Percentiles rank a stretch among this genome's conserved stretches.
These are phyloP conservation scores for Pseudococcus viburni DNA, from an alignment of 2,888 invertebrate species.

Conservation along the genomic window DNA sequence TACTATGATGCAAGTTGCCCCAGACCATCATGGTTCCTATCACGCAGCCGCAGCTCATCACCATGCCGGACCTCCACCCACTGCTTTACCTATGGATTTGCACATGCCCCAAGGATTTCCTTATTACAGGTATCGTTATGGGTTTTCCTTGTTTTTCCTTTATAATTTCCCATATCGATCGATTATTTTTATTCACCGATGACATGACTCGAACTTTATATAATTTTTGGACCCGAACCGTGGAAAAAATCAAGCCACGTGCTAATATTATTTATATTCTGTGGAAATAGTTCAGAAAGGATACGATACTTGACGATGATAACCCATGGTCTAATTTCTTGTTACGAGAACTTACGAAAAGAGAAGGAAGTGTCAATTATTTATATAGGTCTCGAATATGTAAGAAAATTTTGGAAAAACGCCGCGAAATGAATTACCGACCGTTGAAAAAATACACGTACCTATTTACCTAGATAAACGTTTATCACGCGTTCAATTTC, in stretches of 20 bases:
- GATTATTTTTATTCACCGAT: not conserved
- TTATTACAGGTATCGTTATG: constrained; percentile 83
- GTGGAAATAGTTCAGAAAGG: not conserved
- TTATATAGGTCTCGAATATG: not conserved
- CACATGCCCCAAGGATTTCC: constrained; percentile 93
- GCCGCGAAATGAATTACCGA: not conserved
- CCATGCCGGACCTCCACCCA: constrained; percentile 71
- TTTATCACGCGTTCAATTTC: not conserved
- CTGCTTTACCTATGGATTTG: constrained; percentile 87
- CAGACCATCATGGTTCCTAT: constrained; percentile 60
- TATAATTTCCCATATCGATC: not conserved
- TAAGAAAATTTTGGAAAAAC: not conserved
- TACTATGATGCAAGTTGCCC: constrained; percentile 64
- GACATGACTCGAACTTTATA: no score
- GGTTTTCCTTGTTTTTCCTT: not conserved
- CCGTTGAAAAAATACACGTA: not conserved
- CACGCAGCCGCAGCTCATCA: constrained; percentile 68
- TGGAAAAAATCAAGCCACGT: not conserved
- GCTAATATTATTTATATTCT: not conserved
- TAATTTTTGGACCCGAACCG: not conserved
- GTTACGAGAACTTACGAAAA: not conserved
- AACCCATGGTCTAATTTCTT: not conserved
- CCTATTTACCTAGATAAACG: not conserved
- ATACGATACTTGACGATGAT: not conserved
- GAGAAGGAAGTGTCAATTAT: not conserved